Conservation (phyloP, 2,888 invertebrate genomes). For the Stenodema calcarata region DNA sequence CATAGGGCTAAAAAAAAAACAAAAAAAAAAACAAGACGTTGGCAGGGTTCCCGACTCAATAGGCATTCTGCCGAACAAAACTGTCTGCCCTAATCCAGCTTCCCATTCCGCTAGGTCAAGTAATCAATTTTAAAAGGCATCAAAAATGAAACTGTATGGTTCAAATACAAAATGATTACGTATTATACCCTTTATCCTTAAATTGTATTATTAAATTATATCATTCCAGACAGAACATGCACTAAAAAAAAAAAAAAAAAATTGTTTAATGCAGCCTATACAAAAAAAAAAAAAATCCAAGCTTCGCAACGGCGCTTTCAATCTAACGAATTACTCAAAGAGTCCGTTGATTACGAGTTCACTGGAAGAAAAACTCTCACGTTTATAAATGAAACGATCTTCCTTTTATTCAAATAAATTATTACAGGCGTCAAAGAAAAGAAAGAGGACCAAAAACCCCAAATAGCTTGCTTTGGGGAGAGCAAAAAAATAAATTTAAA, state of each 20-base stretch:
- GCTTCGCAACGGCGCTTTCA: too few species aligned
- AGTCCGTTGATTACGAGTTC: background rate
- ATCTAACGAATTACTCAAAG: too few species aligned
- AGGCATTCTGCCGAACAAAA: background rate
- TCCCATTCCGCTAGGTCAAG: background rate
- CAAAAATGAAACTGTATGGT: background rate
- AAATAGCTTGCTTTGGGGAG: background rate
- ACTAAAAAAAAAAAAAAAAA: too few species aligned
- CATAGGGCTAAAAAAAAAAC: background rate
- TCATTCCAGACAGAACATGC: background rate
- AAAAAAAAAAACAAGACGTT: background rate
- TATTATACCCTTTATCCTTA: background rate
- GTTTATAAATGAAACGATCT: slow-evolving; percentile 43
- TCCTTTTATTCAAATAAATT: slow-evolving; percentile 45
- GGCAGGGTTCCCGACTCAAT: background rate
- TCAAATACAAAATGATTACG: background rate
- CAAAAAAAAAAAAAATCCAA: too few species aligned
- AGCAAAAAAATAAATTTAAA: background rate
- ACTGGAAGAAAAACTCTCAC: background rate
- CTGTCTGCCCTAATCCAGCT: background rate
- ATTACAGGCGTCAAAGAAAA: slow-evolving; percentile 40
- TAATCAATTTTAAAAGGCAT: background rate
- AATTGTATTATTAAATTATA: background rate
- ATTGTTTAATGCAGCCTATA: too few species aligned
- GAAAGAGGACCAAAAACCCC: background rate